Percentiles rank a stretch among this genome's conserved stretches.
phyloP scores from a whole-genome alignment of 2,888 invertebrate species.

The Coelogynopora nodosa region DNA sequence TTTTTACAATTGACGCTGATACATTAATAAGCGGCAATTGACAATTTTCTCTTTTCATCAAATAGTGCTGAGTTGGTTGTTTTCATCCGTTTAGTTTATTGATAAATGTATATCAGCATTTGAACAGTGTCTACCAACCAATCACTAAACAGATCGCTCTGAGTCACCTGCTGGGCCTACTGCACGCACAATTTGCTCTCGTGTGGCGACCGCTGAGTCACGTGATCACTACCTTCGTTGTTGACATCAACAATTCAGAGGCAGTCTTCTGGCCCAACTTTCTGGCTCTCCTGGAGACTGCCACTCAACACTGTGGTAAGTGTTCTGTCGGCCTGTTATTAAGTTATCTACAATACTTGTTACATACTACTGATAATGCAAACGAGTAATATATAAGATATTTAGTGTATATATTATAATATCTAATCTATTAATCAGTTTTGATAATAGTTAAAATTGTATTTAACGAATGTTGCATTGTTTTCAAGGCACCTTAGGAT shows the following conservation, averaged over 20 bases:
- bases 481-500: too few relatives aligned
- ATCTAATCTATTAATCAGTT: background rate
- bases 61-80: too few relatives aligned
- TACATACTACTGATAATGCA: too few relatives aligned
- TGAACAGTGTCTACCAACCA: too few relatives aligned
- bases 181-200: slow-evolving; percentile 80
- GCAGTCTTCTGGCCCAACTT: background rate
- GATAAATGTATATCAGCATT: too few relatives aligned
- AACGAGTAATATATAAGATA: too few relatives aligned
- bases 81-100: too few relatives aligned
- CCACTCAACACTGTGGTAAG: background rate
- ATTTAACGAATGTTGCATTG: too few relatives aligned
- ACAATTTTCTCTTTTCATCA: too few relatives aligned
- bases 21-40: too few relatives aligned
- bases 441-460: background rate
- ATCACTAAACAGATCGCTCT: slow-evolving; percentile 70
- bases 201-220: slow-evolving; percentile 80
- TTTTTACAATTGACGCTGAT: too few relatives aligned
- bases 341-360: background rate
- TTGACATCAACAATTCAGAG: slow-evolving; percentile 49
- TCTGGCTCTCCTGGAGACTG: background rate
- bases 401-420: too few relatives aligned
- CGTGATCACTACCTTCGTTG: slow-evolving; percentile 73
- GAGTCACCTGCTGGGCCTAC: slow-evolving; percentile 73
- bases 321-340: background rate